Conservation (phyloP, 2,888 invertebrate species). For the Standfussiana lucernea region DNA sequence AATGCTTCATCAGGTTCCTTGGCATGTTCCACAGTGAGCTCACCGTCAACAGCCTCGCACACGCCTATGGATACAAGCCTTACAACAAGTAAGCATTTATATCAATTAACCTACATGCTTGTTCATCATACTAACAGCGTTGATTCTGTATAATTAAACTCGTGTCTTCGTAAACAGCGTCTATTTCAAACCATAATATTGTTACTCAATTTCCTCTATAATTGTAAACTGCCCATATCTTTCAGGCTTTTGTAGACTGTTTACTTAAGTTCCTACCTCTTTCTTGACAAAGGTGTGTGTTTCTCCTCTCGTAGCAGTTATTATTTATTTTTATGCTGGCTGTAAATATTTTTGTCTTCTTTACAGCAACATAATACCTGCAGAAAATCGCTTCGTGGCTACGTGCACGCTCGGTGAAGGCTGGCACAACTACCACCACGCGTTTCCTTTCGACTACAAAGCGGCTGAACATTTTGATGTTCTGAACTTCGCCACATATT, state of each 20-base stretch:
- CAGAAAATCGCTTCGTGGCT: slow-evolving; percentile 92
- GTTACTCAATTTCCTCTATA: slow-evolving; percentile 36
- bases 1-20: slow-evolving; percentile 94
- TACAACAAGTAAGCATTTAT: slow-evolving; percentile 84
- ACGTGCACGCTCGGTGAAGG: slow-evolving; percentile 92
- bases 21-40: slow-evolving; percentile 96
- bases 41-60: slow-evolving; percentile 96
- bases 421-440: slow-evolving; percentile 95
- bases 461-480: slow-evolving; percentile 90
- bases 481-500: slow-evolving; percentile 83
- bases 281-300: not conserved
- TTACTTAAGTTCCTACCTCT: not conserved
- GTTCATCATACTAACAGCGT: slow-evolving; percentile 24
- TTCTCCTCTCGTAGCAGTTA: not conserved
- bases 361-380: slow-evolving; percentile 91
- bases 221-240: slow-evolving; percentile 41
- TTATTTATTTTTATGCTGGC: not conserved
- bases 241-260: slow-evolving; percentile 18
- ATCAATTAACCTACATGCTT: slow-evolving; percentile 22
- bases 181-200: slow-evolving; percentile 37
- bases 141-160: slow-evolving; percentile 34
- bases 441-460: slow-evolving; percentile 93
- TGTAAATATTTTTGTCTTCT: not conserved
- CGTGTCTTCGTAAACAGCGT: slow-evolving; percentile 23
- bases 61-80: slow-evolving; percentile 92